These are phyloP conservation scores for Zaprionus vittiger DNA, from an alignment of 1,140 invertebrate species.

Conservation along the genomic window DNA sequence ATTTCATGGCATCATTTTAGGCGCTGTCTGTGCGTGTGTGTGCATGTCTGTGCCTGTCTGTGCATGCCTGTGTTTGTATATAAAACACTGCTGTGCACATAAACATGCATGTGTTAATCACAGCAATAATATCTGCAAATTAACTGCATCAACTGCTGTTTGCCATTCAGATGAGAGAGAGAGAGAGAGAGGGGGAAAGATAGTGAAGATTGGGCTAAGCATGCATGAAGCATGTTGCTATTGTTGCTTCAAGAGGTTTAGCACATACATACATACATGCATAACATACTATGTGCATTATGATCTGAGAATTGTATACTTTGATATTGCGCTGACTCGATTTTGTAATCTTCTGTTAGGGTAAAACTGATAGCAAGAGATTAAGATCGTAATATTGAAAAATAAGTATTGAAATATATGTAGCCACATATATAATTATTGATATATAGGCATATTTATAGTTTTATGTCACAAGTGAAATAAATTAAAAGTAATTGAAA, in stretches of 20 bases:
- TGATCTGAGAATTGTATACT: too few species aligned
- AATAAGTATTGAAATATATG: too few species aligned
- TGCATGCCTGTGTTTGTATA: slow-evolving; percentile 59
- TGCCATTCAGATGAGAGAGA: slow-evolving; percentile 1
- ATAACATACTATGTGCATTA: too few species aligned
- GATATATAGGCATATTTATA: too few species aligned
- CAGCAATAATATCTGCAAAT: slow-evolving; percentile 81
- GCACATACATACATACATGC: too few species aligned
- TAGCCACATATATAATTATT: too few species aligned
- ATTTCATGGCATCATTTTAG: slow-evolving; percentile 51
- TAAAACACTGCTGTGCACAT: slow-evolving; percentile 70
- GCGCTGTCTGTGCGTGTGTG: slow-evolving; percentile 38
- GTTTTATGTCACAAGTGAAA: too few species aligned
- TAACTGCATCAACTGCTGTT: slow-evolving; percentile 64
- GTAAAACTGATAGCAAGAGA: too few species aligned
- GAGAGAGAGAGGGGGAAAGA: background rate
- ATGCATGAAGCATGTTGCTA: background rate
- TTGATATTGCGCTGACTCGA: too few species aligned
- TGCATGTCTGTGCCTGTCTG: background rate
- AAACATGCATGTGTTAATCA: slow-evolving; percentile 82
- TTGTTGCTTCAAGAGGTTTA: background rate
- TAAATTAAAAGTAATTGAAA: too few species aligned
- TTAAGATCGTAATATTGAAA: too few species aligned
- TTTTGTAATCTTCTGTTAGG: too few species aligned
- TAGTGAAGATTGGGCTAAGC: background rate